phyloP scores from a whole-genome alignment of 2,888 invertebrate genomes.

The Aphidoletes aphidimyza region DNA sequence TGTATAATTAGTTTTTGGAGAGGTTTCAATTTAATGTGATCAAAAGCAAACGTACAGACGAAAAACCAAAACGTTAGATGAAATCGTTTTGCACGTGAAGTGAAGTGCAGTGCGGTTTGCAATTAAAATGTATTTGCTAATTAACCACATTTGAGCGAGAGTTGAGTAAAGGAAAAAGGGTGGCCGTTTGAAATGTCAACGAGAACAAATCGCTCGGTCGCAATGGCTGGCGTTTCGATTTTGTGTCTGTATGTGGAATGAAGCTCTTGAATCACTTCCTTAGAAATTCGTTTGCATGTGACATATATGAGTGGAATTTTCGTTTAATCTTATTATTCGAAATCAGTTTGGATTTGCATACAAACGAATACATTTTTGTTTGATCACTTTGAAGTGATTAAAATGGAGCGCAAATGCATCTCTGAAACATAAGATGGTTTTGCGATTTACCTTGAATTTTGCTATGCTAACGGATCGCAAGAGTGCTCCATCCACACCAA shows the following conservation, averaged over 20 bases:
- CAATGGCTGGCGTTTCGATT: background rate
- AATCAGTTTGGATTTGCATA: slow-evolving; percentile 53
- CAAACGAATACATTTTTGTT: background rate
- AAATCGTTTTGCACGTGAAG: slow-evolving; percentile 44
- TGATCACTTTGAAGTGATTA: slow-evolving; percentile 24
- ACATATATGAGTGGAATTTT: slow-evolving; percentile 38
- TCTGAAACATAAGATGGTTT: background rate
- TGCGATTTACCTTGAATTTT: slow-evolving; percentile 21
- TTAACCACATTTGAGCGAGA: too few species aligned
- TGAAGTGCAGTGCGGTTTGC: slow-evolving; percentile 16
- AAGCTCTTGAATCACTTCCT: background rate
- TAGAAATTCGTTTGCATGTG: slow-evolving; percentile 9
- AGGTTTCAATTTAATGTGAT: slow-evolving; percentile 34
- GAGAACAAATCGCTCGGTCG: slow-evolving; percentile 5
- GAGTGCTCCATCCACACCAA: background rate
- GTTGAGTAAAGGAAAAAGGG: too few species aligned
- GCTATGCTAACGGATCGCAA: slow-evolving; percentile 26
- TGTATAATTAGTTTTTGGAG: slow-evolving; percentile 46
- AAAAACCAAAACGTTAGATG: background rate
- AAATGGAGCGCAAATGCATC: slow-evolving; percentile 29
- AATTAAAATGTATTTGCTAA: slow-evolving; percentile 44
- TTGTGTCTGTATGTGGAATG: background rate
- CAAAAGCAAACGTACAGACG: background rate
- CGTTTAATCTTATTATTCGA: slow-evolving; percentile 37
- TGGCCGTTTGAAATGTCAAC: slow-evolving; percentile 44